Evolutionary conservation across 2,888 invertebrate species (phyloP).

Genomic region (Eupithecia inturbata): DNA sequence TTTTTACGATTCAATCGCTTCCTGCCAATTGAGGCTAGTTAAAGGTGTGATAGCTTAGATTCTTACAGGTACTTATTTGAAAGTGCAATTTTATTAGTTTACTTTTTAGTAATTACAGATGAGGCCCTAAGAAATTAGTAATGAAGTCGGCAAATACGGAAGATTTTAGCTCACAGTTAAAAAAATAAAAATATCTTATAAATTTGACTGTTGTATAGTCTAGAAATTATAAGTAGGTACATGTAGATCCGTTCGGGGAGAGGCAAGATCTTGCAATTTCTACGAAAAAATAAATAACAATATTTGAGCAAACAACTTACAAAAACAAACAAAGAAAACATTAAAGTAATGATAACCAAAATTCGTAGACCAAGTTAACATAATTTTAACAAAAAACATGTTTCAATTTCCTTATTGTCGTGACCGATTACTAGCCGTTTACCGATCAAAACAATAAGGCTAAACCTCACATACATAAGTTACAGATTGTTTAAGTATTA

Average conservation of each 20-base stretch:
- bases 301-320: neutral
- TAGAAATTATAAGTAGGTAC: too few relatives aligned
- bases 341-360: conserved; percentile 3
- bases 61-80: conserved; percentile 5
- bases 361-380: conserved; percentile 24
- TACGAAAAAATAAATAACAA: neutral
- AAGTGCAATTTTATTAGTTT: conserved; percentile 8
- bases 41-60: conserved; percentile 8
- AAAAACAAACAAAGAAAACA: neutral
- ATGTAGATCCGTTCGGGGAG: too few relatives aligned
- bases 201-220: neutral
- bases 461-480: neutral
- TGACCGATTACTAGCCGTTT: conserved; percentile 29
- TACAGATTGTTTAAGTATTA: neutral
- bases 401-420: conserved; percentile 32
- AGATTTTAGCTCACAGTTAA: neutral
- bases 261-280: neutral
- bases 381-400: conserved; percentile 19
- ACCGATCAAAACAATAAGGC: conserved; percentile 14
- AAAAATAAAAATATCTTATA: neutral
- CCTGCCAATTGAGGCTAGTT: conserved; percentile 26
- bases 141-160: neutral
- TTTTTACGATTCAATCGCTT: conserved; percentile 29
- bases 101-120: neutral
- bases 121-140: neutral